Evolutionary conservation across 1,140 invertebrate species (phyloP).

Genomic region (Harlomillsia oculata): DNA sequence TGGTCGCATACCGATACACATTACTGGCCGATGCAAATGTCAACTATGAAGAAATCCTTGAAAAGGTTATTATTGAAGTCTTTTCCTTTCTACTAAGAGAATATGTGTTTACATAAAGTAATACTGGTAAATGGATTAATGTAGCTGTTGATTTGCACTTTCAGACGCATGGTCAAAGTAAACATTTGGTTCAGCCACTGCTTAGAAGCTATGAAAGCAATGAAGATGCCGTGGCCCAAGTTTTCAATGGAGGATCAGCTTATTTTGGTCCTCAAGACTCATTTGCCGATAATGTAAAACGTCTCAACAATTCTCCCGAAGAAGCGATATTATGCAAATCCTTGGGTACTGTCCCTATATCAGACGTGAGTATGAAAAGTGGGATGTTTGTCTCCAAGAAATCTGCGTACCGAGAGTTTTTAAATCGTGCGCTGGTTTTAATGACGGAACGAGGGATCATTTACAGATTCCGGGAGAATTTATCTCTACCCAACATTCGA

Average conservation of each 20-base stretch:
- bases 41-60: background rate
- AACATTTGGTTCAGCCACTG: background rate
- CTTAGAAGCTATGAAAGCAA: background rate
- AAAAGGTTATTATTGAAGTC: background rate
- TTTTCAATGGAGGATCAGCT: background rate
- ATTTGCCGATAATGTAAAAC: background rate
- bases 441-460: too few relatives aligned
- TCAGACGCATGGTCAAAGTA: background rate
- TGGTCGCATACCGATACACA: background rate
- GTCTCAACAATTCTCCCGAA: background rate
- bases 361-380: background rate
- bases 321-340: background rate
- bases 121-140: too few relatives aligned
- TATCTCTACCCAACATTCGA: too few relatives aligned
- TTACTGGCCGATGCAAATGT: background rate
- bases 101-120: too few relatives aligned
- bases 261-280: background rate
- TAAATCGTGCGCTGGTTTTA: background rate
- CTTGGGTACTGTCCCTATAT: background rate
- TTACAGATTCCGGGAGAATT: too few relatives aligned
- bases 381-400: slow-evolving; percentile 4
- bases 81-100: too few relatives aligned
- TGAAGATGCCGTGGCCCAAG: background rate
- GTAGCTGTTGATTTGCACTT: too few relatives aligned
- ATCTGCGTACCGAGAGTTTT: background rate